Base-by-base conservation (phyloP, 2,797 vertebrate genomes). In the Cynodonichthys magdalenae region DNA sequence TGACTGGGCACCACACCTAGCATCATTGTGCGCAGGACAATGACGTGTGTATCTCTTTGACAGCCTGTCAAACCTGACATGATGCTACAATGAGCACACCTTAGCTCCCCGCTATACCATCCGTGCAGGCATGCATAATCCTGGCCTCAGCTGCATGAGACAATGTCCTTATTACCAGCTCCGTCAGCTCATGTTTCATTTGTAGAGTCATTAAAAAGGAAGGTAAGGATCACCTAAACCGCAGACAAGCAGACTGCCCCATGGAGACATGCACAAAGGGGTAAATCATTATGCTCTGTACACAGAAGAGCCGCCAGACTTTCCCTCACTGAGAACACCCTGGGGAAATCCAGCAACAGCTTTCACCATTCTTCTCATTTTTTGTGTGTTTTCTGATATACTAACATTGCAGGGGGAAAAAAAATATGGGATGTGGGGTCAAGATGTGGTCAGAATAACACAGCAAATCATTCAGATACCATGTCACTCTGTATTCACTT, bases 381-480 rank as follows among this genome's bases (percentile, higher is more conserved):
- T 72, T 71, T 50, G 42, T 53, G 18, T 72, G 64, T 62, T 46
- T 61, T 74, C 46, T 73, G 79, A 80, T 78, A 86, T 71, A 39
- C 36, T 39, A 70, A 70, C 20, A 48, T 28, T 24, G 51, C 41
- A 10, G 15, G 64, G 24, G 3, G 24, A 24, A 3, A 41, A 45
- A 57, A 65, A 63, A 58, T 29, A 55, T 36, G 48, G 17, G 27
- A 56, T 3, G 44, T 42, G 58, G 55, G 78, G 76, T 81, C 79
- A 67, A 77, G 79, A 75, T 75, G 68, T 79, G 63, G 80, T 87
- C 85, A 81, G 72, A 74, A 83, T 83, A 86, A 83, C 69, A 60
- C 31, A 61, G 73, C 49, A 70, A 48, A 69, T 53, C 46, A 47
- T 62, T 70, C 29, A 42, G 52, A 74, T 29, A 69, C 50, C 79